These are phyloP conservation scores for Hemicentrotus pulcherrimus DNA, from an alignment of 35 echinoderm and acorn worm species.

Conservation along the genomic window DNA sequence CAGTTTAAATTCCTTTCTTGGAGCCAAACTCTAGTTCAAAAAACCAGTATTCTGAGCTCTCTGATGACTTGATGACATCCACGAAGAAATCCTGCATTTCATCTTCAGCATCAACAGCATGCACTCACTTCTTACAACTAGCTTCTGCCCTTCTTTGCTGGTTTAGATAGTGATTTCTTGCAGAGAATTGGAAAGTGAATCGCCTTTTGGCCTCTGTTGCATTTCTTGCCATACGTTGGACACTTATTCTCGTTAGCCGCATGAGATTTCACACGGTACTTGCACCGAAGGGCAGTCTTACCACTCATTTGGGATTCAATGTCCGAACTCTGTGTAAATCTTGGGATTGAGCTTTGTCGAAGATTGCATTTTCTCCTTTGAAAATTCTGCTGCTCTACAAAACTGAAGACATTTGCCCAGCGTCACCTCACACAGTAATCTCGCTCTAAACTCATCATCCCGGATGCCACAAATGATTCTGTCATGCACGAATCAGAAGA, in stretches of 20 bases:
- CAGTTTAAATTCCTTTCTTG: too few species aligned
- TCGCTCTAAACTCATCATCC: conserved; percentile 5
- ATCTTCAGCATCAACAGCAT: too few species aligned
- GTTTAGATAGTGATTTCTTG: not conserved
- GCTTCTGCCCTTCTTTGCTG: too few species aligned
- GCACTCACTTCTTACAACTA: too few species aligned
- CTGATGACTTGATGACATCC: too few species aligned
- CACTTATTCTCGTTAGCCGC: not conserved
- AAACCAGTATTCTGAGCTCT: too few species aligned
- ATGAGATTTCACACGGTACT: not conserved
- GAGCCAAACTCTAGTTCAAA: too few species aligned
- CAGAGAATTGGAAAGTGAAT: not conserved
- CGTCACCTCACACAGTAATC: not conserved
- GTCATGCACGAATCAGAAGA: not conserved
- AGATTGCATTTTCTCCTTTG: not conserved
- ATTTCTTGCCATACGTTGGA: not conserved
- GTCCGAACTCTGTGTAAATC: not conserved
- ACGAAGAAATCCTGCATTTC: too few species aligned
- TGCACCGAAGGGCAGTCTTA: not conserved
- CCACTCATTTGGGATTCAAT: not conserved
- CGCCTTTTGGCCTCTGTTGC: not conserved
- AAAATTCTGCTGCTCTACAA: not conserved
- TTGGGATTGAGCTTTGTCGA: conserved; percentile 1
- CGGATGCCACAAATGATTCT: not conserved
- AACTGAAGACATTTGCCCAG: not conserved